phyloP scores from a whole-genome alignment of 1,140 invertebrate species.

The Tetramorium parvispinum region DNA sequence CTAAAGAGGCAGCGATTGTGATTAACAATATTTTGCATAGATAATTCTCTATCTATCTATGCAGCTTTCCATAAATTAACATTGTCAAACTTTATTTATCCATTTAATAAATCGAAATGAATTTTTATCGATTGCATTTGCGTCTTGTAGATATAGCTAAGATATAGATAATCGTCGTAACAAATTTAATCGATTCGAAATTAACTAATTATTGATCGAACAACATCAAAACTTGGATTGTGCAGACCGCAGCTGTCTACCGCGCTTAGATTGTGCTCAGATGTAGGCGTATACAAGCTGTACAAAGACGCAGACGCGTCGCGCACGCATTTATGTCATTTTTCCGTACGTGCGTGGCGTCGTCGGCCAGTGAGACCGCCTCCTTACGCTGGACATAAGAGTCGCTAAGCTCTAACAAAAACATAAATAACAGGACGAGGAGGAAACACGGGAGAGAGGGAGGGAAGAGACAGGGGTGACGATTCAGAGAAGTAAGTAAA shows the following conservation, averaged over 20 bases:
- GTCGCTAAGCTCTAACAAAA: constrained; percentile 54
- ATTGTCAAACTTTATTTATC: neutral
- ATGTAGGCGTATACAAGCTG: neutral
- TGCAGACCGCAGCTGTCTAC: constrained; percentile 15
- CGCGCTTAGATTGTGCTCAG: neutral
- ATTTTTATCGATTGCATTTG: neutral
- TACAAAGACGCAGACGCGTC: neutral
- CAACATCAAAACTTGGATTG: neutral
- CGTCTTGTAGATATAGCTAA: neutral
- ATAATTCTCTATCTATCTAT: neutral
- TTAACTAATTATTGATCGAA: constrained; percentile 11
- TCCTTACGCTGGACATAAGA: constrained; percentile 57
- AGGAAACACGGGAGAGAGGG: too few species aligned
- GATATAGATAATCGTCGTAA: neutral
- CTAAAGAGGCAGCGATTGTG: constrained; percentile 59
- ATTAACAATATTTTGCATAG: constrained; percentile 21
- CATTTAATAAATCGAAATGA: neutral
- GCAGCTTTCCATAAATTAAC: constrained; percentile 2
- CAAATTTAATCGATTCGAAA: constrained; percentile 12
- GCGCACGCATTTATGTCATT: neutral
- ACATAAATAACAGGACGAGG: constrained; percentile 58
- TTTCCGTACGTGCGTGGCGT: neutral
- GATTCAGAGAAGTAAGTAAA: constrained; percentile 66
- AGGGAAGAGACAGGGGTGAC: neutral
- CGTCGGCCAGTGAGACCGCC: constrained; percentile 50